These are phyloP conservation scores for Plagodis dolabraria DNA, from an alignment of 2,888 invertebrate genomes.

Conservation along the genomic window DNA sequence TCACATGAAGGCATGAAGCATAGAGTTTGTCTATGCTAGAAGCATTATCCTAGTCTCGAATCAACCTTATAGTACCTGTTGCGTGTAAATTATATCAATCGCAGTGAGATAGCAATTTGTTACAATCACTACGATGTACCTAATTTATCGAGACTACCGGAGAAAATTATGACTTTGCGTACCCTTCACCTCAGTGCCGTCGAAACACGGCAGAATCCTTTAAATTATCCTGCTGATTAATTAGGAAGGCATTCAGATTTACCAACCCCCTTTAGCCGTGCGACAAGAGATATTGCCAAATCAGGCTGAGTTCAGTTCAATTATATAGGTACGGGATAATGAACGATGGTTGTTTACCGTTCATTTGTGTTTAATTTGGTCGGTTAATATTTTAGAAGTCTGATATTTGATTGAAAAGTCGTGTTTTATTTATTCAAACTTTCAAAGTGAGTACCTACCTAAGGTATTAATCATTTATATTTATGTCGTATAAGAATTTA, in stretches of 20 bases:
- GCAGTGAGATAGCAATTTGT: conserved; percentile 28
- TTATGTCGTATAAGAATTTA: no score
- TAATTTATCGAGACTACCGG: conserved; percentile 34
- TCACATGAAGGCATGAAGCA: no score
- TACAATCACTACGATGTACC: conserved; percentile 32
- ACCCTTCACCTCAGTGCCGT: conserved; percentile 1
- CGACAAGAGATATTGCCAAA: conserved; percentile 24
- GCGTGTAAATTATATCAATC: conserved; percentile 2
- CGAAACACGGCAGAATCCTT: conserved; percentile 27
- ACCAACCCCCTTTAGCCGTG: conserved; percentile 21
- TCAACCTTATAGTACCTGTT: no score
- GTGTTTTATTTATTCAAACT: no score
- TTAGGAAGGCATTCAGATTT: conserved; percentile 33
- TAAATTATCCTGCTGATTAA: conserved; percentile 38
- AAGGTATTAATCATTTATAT: no score
- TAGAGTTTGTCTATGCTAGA: no score
- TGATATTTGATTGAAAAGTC: no score
- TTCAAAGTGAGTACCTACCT: no score
- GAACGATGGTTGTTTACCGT: neutral
- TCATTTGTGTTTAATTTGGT: neutral
- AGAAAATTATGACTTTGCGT: conserved; percentile 30
- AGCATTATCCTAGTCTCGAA: no score
- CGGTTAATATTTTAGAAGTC: neutral
- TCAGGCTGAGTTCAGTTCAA: conserved; percentile 5
- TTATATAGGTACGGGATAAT: no score